Evolutionary conservation across 2,113 vertebrate genomes (phyloP), one percentile per base, ranked within the genome.

Genomic region (Boulengeromyrus knoepffleri): DNA sequence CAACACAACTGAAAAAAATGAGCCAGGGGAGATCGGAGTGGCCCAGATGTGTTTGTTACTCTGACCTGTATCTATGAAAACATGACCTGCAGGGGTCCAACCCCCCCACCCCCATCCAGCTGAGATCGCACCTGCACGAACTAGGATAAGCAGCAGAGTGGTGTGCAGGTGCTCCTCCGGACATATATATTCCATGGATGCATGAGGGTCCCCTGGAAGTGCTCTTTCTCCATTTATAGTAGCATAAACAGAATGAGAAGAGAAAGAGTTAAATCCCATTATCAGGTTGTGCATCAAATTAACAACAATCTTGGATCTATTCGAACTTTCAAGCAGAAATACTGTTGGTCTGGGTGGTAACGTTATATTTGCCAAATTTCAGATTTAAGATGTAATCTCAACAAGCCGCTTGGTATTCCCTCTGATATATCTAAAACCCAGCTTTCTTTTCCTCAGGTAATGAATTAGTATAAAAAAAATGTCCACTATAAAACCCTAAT

Each of bases 341-440:
- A 92, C 4, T 91, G 93, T 94, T 93, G 92, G 92, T 92, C 85
- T 89, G 0, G 8, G 89, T 90, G 45, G 94, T 91, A 95, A 96
- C 89, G 86, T 85, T 93, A 96, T 90, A 91, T 91, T 92, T 88
- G 90, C 90, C 91, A 92, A 95, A 95, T 95, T 92, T 94, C 95
- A 93, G 92, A 88, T 90, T 90, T 89, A 92, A 96, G 92, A 96
- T 95, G 89, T 92, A 95, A 96, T 96, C 95, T 95, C 50, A 8
- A 94, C 94, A 93, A 95, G 90, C 56, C 92, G 93, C 93, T 95
- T 95, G 93, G 92, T 96, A 93, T 94, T 92, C 94, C 92, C 94
- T 94, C 92, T 93, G 88, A 92, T n/a, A 93, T 90, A 92, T 58
- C 85, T 94, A 93, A 95, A 94, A 95, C 94, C 93, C 92, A 94